phyloP scores from a whole-genome alignment of 2,888 invertebrate species.

The Troides oblongomaculatus region DNA sequence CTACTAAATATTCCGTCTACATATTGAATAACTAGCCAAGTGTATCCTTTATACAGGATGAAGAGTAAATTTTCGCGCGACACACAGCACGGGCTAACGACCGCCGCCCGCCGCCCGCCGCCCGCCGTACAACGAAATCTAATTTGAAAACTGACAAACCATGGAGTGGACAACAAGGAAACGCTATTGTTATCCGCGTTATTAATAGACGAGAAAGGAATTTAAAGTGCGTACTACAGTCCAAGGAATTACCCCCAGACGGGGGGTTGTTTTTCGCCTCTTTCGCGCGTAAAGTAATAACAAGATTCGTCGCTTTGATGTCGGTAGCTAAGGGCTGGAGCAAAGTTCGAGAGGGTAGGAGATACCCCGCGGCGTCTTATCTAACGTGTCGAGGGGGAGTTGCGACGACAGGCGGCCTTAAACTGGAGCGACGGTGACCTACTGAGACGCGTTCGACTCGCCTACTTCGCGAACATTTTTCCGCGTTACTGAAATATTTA shows the following conservation, averaged over 20 bases:
- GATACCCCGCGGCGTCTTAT: slow-evolving; percentile 58
- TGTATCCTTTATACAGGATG: too few species aligned
- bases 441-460: slow-evolving; percentile 51
- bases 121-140: too few species aligned
- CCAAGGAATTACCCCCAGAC: slow-evolving; percentile 46
- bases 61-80: too few species aligned
- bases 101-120: too few species aligned
- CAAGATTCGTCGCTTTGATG: slow-evolving; percentile 72
- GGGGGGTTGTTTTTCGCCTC: slow-evolving; percentile 47
- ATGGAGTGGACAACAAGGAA: too few species aligned
- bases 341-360: slow-evolving; percentile 56
- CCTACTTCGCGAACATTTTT: slow-evolving; percentile 58
- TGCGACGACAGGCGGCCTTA: slow-evolving; percentile 56
- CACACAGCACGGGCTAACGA: too few species aligned
- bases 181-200: background rate
- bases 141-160: too few species aligned
- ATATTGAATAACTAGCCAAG: too few species aligned
- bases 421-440: slow-evolving; percentile 62
- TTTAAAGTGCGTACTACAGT: slow-evolving; percentile 5
- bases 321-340: slow-evolving; percentile 44
- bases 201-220: background rate
- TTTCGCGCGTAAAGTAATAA: slow-evolving; percentile 59
- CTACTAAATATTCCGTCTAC: too few species aligned
- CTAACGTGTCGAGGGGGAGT: slow-evolving; percentile 45
- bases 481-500: slow-evolving; percentile 68